Percentiles rank a stretch among this genome's conserved stretches.
Evolutionary conservation across 2,888 invertebrate genomes (phyloP).

Genomic region (Cryptocephalus primarius): DNA sequence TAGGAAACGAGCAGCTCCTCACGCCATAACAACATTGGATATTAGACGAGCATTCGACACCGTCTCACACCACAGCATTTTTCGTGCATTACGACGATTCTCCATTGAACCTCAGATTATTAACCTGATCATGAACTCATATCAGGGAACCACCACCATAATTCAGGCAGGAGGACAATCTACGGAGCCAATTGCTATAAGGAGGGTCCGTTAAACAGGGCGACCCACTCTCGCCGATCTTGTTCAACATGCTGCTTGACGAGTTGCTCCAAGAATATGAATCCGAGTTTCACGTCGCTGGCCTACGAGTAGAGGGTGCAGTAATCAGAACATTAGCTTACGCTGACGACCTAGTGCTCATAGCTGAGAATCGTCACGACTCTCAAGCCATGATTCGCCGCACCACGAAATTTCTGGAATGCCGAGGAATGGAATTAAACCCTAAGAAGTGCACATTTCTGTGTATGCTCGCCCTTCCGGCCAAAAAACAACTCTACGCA

Average conservation of each 20-base stretch:
- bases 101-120: constrained; percentile 3
- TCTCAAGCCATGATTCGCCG: background rate
- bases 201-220: constrained; percentile 33
- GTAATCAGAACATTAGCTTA: constrained; percentile 10
- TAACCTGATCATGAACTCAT: background rate
- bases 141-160: constrained; percentile 4
- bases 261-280: constrained; percentile 11
- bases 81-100: constrained; percentile 7
- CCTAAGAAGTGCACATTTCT: constrained; percentile 6
- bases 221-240: constrained; percentile 27
- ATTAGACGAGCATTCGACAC: constrained; percentile 16
- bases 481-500: too few species aligned
- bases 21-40: constrained; percentile 10
- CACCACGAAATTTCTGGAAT: constrained; percentile 7
- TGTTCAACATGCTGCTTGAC: constrained; percentile 21
- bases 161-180: constrained; percentile 5
- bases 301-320: background rate
- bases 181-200: constrained; percentile 7
- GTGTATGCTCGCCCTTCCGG: too few species aligned
- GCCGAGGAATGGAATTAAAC: constrained; percentile 12
- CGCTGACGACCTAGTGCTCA: constrained; percentile 15
- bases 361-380: background rate
- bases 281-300: background rate
- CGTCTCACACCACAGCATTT: constrained; percentile 11
- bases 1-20: background rate